Base-by-base conservation (phyloP, 1,140 invertebrate species). In the Drosophila nigromelanica region DNA sequence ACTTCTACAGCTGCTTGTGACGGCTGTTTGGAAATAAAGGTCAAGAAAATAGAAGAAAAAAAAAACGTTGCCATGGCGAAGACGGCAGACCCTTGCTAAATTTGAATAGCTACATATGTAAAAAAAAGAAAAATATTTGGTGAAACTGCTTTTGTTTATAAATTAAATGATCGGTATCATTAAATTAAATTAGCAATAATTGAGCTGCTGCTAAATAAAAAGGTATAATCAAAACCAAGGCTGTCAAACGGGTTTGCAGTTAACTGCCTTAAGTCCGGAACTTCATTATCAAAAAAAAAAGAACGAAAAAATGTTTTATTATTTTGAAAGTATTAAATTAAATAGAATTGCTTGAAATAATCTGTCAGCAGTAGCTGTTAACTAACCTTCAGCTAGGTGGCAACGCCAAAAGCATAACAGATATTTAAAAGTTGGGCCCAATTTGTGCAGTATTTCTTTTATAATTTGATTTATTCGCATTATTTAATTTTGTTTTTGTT, bases 11-110 rank as follows among this genome's bases (percentile, higher is more conserved):
- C 15, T 35, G 35, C 15, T 40, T 40, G 5, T 39, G 21, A 35
- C 18, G 12, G 35, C 35, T 6, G 5, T 40, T 39, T 37, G 18
- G 18, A 55, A 54, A 39, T 21, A 39, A 55, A 73, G 30, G 24
- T 45, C n/a, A 43, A 52, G 6, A 18, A 35, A 52, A 35, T 1
- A 8, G 33, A 21, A 45, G 15, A 15, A 18, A 18, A 45, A 18
- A 21, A 10, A 4, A 18, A 18, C 14, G 21, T 18, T 10, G 43
- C 21, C 43, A 45, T 10, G 3, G 3, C 30, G 15, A 24, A 35
- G n/a, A 47, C 45, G 10, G 8, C 8, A 42, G 27, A 15, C 39
- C 3, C 21, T 56, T 2, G 7, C 15, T 18, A 45, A 3, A 18
- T 45, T 45, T 35, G 3, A 35, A 10, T 3, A 35, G 33, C 33